Evolutionary conservation across 2,113 vertebrate species (phyloP).

Genomic region (Trogon melanurus): DNA sequence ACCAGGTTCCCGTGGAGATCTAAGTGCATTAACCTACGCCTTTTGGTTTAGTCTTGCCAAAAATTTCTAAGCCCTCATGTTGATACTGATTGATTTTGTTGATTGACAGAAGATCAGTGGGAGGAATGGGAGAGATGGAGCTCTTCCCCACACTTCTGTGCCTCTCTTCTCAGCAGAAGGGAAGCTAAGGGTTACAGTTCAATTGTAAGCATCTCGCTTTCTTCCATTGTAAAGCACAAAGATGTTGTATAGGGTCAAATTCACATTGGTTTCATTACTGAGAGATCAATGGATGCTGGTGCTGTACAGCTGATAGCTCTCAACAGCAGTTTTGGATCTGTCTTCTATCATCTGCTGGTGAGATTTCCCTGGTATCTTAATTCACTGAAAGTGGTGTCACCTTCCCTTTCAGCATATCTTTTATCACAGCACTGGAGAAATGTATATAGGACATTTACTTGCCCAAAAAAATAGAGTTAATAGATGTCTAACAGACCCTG

Average conservation of each 20-base stretch:
- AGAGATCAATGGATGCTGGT: not conserved
- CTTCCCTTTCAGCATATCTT: constrained; percentile 21
- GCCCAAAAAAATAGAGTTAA: not conserved
- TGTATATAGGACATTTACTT: constrained; percentile 10
- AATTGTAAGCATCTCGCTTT: not conserved
- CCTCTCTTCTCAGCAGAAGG: not conserved
- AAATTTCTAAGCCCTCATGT: not conserved
- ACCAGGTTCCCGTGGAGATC: not conserved
- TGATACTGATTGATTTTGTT: not conserved
- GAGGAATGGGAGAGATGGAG: not conserved
- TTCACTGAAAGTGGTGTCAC: not conserved
- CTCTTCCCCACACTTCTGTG: not conserved
- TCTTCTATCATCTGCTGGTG: not conserved
- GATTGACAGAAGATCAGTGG: not conserved
- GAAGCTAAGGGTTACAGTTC: not conserved
- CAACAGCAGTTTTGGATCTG: not conserved
- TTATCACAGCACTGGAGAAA: constrained; percentile 44
- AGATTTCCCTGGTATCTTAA: not conserved
- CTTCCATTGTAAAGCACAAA: not conserved
- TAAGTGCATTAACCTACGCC: not conserved
- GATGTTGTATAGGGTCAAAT: not conserved
- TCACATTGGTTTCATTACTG: not conserved
- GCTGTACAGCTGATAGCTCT: not conserved
- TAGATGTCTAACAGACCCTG: constrained; percentile 35
- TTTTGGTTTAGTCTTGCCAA: not conserved